Percentiles rank a stretch among this genome's conserved stretches.
Evolutionary conservation across 2,888 invertebrate species (phyloP).

Genomic region (Boloria selene): DNA sequence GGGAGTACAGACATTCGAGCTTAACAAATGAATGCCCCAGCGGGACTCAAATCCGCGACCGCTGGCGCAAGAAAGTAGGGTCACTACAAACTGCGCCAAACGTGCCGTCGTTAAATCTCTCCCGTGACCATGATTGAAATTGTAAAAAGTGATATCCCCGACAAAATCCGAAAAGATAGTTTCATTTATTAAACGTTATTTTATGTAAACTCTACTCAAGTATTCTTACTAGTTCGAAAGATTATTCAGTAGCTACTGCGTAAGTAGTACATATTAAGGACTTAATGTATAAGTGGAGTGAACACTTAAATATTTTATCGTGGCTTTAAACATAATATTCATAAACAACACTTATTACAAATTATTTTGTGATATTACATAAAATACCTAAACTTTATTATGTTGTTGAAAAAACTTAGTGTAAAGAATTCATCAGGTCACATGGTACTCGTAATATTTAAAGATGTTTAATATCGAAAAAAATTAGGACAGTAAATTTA

Average conservation of each 20-base stretch:
- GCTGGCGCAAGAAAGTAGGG: too few species aligned
- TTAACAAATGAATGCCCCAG: too few species aligned
- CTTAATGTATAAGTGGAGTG: slow-evolving; percentile 1
- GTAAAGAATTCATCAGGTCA: slow-evolving; percentile 9
- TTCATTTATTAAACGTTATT: too few species aligned
- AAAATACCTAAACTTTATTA: background rate
- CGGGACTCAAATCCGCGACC: too few species aligned
- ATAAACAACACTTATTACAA: background rate
- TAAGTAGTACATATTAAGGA: slow-evolving; percentile 11
- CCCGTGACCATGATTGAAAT: too few species aligned
- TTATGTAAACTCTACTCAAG: background rate
- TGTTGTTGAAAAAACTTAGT: slow-evolving; percentile 2
- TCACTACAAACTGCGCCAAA: too few species aligned
- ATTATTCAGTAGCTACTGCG: too few species aligned
- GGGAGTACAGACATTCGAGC: too few species aligned
- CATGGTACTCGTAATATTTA: background rate
- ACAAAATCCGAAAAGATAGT: too few species aligned
- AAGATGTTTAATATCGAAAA: background rate
- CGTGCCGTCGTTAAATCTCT: too few species aligned
- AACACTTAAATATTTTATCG: slow-evolving; percentile 4
- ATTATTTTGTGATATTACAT: background rate
- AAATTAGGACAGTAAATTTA: too few species aligned
- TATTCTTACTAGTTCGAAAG: background rate
- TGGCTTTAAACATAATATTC: background rate
- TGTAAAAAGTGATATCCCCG: too few species aligned